Conservation (phyloP, 2,113 vertebrate species). For the Varanus komodoensis region DNA sequence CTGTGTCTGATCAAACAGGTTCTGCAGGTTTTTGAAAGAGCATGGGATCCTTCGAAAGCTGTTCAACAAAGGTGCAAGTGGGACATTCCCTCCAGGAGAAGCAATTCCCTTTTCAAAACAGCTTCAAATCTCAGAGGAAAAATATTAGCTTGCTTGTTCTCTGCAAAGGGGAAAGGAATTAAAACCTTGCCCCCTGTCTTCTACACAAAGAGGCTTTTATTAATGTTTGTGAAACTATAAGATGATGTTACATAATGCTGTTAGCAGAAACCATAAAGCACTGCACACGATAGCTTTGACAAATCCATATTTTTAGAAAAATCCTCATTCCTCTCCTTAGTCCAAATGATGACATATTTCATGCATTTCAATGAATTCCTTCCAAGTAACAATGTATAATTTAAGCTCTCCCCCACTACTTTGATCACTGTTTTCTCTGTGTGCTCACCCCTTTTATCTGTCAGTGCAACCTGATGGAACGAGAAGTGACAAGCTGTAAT, state of each 20-base stretch:
- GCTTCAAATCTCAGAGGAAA: neutral
- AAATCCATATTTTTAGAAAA: slow-evolving; percentile 27
- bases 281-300: neutral
- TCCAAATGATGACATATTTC: neutral
- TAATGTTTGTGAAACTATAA: neutral
- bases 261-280: neutral
- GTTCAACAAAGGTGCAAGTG: neutral
- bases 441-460: slow-evolving; percentile 22
- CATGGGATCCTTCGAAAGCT: neutral
- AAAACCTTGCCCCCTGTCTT: neutral
- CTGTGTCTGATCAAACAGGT: neutral
- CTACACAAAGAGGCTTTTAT: neutral
- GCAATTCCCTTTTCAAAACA: neutral
- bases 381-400: slow-evolving; percentile 33
- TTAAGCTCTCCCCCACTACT: slow-evolving; percentile 1
- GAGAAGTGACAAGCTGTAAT: slow-evolving; percentile 40
- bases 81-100: neutral
- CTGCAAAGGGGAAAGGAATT: too few relatives aligned
- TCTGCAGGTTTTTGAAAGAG: neutral
- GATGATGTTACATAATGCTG: neutral
- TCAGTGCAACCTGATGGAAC: slow-evolving; percentile 26
- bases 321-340: neutral
- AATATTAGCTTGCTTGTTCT: neutral
- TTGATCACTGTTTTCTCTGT: slow-evolving; percentile 32
- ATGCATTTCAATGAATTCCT: slow-evolving; percentile 20